Conservation (phyloP, 1,140 invertebrate genomes). For the Drosophila pectinifera region DNA sequence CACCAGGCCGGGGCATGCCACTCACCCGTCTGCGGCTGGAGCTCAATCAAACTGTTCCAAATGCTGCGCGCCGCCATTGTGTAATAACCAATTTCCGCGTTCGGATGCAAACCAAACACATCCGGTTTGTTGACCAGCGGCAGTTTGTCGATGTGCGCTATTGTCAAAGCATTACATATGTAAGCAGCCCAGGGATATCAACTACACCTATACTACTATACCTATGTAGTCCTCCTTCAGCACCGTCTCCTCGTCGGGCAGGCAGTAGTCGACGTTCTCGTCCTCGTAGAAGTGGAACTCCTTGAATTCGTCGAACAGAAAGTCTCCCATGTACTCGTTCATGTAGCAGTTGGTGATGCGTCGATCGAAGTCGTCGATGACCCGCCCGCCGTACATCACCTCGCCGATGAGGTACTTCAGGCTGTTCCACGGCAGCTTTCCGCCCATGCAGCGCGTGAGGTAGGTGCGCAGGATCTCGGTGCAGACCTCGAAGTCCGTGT, state of each 20-base stretch:
- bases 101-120: conserved; percentile 95
- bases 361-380: conserved; percentile 95
- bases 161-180: conserved; percentile 67
- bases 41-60: conserved; percentile 92
- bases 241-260: conserved; percentile 88
- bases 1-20: neutral
- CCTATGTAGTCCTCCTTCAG: conserved; percentile 89
- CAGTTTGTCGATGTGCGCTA: conserved; percentile 88
- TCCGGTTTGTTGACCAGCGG: conserved; percentile 92
- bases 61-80: conserved; percentile 93
- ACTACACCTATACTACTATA: conserved; percentile 84
- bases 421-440: conserved; percentile 93
- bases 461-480: conserved; percentile 93
- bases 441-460: conserved; percentile 88
- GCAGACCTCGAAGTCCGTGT: conserved; percentile 95
- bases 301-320: conserved; percentile 95
- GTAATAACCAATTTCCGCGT: conserved; percentile 97
- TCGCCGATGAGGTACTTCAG: conserved; percentile 96
- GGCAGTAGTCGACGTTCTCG: conserved; percentile 90
- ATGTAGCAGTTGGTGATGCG: conserved; percentile 94
- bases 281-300: conserved; percentile 95
- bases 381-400: conserved; percentile 96
- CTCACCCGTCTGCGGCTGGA: conserved; percentile 94
- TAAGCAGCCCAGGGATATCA: conserved; percentile 44
- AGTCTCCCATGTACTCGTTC: conserved; percentile 97